Percentiles rank a stretch among this genome's conserved stretches.
These are phyloP conservation scores for Pangasius krempfi DNA, from an alignment of 2,797 vertebrate species.

Conservation along the genomic window DNA sequence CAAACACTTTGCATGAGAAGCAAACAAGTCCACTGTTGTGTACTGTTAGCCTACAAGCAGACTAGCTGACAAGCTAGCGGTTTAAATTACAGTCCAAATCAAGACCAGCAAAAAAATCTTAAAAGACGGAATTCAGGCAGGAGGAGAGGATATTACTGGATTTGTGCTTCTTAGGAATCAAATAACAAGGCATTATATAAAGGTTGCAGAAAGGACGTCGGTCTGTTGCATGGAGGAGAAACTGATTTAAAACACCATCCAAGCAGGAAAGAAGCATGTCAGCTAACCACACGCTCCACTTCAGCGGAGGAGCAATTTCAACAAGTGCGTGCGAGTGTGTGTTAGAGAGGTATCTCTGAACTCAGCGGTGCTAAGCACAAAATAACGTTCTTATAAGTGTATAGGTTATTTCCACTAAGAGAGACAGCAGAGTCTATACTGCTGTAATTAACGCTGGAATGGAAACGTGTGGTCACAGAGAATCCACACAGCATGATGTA, in stretches of 20 bases:
- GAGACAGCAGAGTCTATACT: not conserved
- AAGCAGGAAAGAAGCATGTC: slow-evolving; percentile 11
- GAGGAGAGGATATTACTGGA: slow-evolving; percentile 19
- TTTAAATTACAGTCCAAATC: slow-evolving; percentile 9
- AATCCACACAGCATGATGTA: not conserved
- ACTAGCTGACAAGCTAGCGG: not conserved
- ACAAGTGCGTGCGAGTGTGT: not conserved
- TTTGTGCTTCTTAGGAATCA: slow-evolving; percentile 16
- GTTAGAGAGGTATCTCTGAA: not conserved
- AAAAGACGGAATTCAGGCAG: not conserved
- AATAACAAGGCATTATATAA: slow-evolving; percentile 17
- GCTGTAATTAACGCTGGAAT: not conserved
- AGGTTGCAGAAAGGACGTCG: slow-evolving; percentile 9
- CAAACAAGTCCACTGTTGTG: not conserved
- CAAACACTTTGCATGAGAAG: not conserved
- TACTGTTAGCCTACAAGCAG: not conserved
- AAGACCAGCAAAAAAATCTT: not conserved
- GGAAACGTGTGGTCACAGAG: not conserved
- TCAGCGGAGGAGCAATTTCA: not conserved
- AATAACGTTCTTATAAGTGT: not conserved
- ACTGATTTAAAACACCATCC: slow-evolving; percentile 11
- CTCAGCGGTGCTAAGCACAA: not conserved
- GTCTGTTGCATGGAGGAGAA: not conserved
- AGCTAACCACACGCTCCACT: not conserved
- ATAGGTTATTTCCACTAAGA: not conserved